A percentile compares a stretch with the other conserved stretches of the same genome.
Conservation (phyloP, 2,113 vertebrate genomes). For the Blennius ocellaris region DNA sequence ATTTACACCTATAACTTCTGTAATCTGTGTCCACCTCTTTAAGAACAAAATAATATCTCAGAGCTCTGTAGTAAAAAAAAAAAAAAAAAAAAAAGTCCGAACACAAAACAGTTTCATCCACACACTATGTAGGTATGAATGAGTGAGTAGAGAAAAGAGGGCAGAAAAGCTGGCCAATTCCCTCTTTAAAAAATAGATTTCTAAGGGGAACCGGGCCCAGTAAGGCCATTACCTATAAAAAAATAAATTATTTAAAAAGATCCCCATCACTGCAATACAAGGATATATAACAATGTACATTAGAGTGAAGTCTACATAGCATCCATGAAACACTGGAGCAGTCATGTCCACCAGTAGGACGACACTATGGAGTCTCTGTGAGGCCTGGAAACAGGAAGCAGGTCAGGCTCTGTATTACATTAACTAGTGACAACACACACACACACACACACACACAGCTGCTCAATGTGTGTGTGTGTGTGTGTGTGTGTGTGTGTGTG, state of each 20-base stretch:
- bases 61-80: too few species aligned
- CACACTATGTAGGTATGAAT: slow-evolving; percentile 21
- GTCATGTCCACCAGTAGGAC: slow-evolving; percentile 15
- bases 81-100: not conserved
- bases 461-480: not conserved
- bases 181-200: slow-evolving; percentile 19
- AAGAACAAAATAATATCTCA: not conserved
- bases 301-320: not conserved
- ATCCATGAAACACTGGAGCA: not conserved
- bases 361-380: slow-evolving; percentile 11
- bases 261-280: not conserved
- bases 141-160: slow-evolving; percentile 8
- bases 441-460: not conserved
- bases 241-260: slow-evolving; percentile 4
- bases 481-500: not conserved
- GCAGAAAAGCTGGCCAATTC: slow-evolving; percentile 26
- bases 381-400: slow-evolving; percentile 19
- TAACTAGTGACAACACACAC: slow-evolving; percentile 27
- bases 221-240: slow-evolving; percentile 17
- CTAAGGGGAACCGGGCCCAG: slow-evolving; percentile 3
- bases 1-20: not conserved
- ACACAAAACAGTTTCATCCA: slow-evolving; percentile 57
- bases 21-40: not conserved
- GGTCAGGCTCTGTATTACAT: slow-evolving; percentile 26
- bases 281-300: not conserved